Base-by-base conservation (phyloP, 2,888 invertebrate genomes). In the Frankliniella fusca region DNA sequence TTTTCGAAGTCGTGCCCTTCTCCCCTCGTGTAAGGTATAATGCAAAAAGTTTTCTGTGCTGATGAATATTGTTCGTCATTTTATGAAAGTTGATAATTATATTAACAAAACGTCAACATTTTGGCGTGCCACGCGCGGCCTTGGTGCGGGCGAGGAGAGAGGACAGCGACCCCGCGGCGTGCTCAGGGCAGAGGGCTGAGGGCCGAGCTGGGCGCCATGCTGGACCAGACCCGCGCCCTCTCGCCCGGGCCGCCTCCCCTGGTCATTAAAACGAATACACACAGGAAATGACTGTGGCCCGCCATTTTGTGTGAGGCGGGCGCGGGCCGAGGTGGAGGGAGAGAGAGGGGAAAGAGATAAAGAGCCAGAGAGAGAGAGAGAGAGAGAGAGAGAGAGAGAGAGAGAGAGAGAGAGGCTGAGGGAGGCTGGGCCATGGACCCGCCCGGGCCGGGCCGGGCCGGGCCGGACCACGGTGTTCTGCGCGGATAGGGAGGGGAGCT, bases 211-310 rank as follows among this genome's bases (percentile, higher is more conserved):
- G 38, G 38, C 38, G 38, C 38, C 38, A 38, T 38, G 38, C 38
- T 38, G 38, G 38, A 38, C 38, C 38, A 2, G n/a, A 38, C 38
- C 38, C 38, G 38, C n/a, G n/a, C n/a, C n/a, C n/a, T n/a, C n/a
- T n/a, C n/a, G 38, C 38, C 38, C 3, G 38, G 61, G 0, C n/a
- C 18, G 18, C 61, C 61, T 61, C 61, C 11, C 27, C 12, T 27
- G 23, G 70, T 76, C 70, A 76, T 76, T 76, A 76, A 76, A 76
- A 76, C 70, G 70, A 76, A 76, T 76, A 70, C 70, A 70, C 70
- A 76, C 70, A 76, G 70, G 70, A 76, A 76, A 76, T 76, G 23
- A 76, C 27, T 76, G 70, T 27, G 70, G 70, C 11, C 70, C 70
- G 70, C 70, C 70, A 76, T 76, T 76, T 76, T 76, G 70, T 23